Base-by-base conservation (phyloP, 1,140 invertebrate genomes). In the Zaprionus lachaisei region DNA sequence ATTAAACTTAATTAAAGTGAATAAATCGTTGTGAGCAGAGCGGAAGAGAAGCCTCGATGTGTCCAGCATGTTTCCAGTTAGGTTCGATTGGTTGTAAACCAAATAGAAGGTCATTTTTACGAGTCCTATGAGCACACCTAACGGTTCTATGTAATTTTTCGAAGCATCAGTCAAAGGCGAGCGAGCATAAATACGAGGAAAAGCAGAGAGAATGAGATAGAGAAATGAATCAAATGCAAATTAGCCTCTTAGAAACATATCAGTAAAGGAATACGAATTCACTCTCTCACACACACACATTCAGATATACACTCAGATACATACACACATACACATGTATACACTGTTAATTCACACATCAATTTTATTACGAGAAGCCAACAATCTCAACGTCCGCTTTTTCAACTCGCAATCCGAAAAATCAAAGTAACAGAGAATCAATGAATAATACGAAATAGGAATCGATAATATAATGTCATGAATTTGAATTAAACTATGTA, bases 211-310 rank as follows among this genome's bases (percentile, higher is more conserved):
- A 62, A 66, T 69, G 54, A 68, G 49, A 47, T 76, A 80, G 77
- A 66, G 47, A 69, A 49, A 41, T 58, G 79, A 83, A 74, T 83
- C 82, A 75, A 83, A 91, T 82, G 86, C 86, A 74, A 91, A 79
- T 85, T 86, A 90, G 85, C 85, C 85, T 90, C 85, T 91, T 90
- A 90, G 85, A 90, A 86, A 90, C 85, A 90, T 90, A 90, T 90
- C 85, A 90, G 77, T 72, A 77, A 85, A 76, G 65, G 70, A 90
- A 80, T 81, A 84, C 72, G 66, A 87, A 71, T 60, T 72, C 83
- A 79, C 54, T 73, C 62, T 73, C 63, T 20, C 64, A 65, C 61
- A 37, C 24, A 49, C 65, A 74, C 24, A 58, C 44, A 65, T 56
- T 28, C 20, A 49, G 65, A 74, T 24, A 41, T 17, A 49, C 74